These are phyloP conservation scores for Oreochromis tanganicae DNA, from an alignment of 2,113 vertebrate species.

Conservation along the genomic window DNA sequence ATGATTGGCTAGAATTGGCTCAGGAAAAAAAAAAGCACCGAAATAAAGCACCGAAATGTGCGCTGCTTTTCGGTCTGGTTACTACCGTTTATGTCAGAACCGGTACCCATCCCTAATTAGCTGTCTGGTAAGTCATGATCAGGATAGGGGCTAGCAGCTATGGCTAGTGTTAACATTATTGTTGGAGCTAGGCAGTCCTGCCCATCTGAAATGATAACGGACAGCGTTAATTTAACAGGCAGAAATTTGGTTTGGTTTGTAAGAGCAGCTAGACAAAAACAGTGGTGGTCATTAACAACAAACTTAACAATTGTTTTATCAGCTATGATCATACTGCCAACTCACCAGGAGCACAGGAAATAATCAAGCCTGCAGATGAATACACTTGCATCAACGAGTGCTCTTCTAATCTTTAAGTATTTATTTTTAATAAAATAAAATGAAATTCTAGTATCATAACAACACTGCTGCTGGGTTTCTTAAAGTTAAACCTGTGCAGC, in stretches of 20 bases:
- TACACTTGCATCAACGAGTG: neutral
- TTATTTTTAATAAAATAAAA: neutral
- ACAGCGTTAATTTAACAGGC: neutral
- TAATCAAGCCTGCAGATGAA: neutral
- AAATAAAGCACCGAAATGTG: no score
- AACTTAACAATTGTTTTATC: neutral
- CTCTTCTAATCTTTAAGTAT: neutral
- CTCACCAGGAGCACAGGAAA: neutral
- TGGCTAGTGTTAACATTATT: neutral
- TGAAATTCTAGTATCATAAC: neutral
- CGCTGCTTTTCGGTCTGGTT: no score
- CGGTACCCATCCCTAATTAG: neutral
- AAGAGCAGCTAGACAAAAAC: neutral
- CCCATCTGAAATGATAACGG: neutral
- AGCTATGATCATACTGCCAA: neutral
- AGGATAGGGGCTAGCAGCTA: neutral
- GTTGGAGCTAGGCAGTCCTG: neutral
- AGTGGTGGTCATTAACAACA: neutral
- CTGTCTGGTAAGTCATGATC: neutral
- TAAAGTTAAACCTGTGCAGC: neutral
- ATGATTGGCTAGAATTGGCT: no score
- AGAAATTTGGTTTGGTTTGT: neutral
- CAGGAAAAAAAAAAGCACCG: no score
- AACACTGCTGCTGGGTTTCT: neutral
- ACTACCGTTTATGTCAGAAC: no score